Percentiles rank a stretch among this genome's conserved stretches.
phyloP scores from a whole-genome alignment of 92 coral and sea anemone genomes.

The Phenganax marumi region DNA sequence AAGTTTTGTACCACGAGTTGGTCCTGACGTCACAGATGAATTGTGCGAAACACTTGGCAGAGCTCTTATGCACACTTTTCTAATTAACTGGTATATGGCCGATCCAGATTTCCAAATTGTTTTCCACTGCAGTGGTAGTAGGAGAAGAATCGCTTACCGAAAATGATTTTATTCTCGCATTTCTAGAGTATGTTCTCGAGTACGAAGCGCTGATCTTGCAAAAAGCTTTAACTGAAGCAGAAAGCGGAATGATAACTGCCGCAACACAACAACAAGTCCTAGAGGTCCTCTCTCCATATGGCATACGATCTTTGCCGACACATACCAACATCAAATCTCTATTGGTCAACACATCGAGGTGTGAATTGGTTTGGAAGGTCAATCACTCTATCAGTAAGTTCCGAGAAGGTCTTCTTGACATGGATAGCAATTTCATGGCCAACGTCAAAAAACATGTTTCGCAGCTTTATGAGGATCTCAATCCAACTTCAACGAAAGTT shows the following conservation, averaged over 20 bases:
- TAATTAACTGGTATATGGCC: constrained; percentile 42
- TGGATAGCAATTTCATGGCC: not conserved
- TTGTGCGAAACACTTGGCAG: constrained; percentile 36
- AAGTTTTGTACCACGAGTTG: constrained; percentile 44
- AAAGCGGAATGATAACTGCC: not conserved
- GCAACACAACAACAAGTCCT: constrained; percentile 7
- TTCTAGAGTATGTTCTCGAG: constrained; percentile 10
- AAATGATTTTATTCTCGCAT: constrained; percentile 2
- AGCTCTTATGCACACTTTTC: constrained; percentile 34
- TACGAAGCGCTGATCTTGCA: not conserved
- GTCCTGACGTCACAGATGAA: constrained; percentile 39
- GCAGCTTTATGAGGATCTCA: not conserved
- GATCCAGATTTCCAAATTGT: not conserved
- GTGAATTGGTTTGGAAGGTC: constrained; percentile 12
- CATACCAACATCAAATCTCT: constrained; percentile 9
- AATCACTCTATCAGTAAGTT: constrained; percentile 9
- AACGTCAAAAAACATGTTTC: not conserved
- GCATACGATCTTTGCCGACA: constrained; percentile 5
- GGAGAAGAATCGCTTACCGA: constrained; percentile 10
- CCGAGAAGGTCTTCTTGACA: not conserved
- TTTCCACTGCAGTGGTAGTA: not conserved
- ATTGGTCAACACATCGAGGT: not conserved
- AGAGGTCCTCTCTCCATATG: not conserved
- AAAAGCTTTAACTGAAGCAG: not conserved
- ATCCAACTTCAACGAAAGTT: not conserved